Evolutionary conservation across 1,140 invertebrate genomes (phyloP).

Genomic region (Andricus grossulariae): DNA sequence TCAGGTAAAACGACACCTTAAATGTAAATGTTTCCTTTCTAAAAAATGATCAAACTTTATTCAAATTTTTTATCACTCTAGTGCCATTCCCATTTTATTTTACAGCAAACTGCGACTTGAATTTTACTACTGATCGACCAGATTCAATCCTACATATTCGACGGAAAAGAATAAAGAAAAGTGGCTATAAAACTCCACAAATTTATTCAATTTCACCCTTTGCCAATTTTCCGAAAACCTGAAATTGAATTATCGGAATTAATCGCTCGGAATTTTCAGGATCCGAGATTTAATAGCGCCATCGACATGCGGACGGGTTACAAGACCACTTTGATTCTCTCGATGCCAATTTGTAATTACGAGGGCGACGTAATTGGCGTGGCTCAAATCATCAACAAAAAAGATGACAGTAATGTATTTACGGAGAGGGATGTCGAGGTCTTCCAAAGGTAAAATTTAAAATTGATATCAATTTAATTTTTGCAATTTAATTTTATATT

Average conservation of each 20-base stretch:
- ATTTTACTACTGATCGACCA: too few species aligned
- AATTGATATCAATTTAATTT: background rate
- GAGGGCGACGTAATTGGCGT: constrained; percentile 97
- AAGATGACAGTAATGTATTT: constrained; percentile 90
- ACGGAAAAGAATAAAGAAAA: background rate
- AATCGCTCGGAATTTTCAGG: constrained; percentile 74
- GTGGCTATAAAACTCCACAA: too few species aligned
- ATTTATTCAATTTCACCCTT: too few species aligned
- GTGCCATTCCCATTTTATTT: too few species aligned
- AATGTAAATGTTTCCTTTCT: too few species aligned
- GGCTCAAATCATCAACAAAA: constrained; percentile 98
- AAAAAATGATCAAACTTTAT: too few species aligned
- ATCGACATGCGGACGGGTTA: constrained; percentile 95
- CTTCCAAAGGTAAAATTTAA: constrained; percentile 78
- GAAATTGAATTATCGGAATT: background rate
- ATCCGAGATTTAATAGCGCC: constrained; percentile 91
- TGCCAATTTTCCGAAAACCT: background rate
- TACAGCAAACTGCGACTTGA: too few species aligned
- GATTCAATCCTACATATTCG: too few species aligned
- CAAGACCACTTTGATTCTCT: constrained; percentile 92
- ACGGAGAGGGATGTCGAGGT: constrained; percentile 92
- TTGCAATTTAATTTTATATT: background rate
- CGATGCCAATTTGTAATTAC: constrained; percentile 97
- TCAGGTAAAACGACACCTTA: too few species aligned
- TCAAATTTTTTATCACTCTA: too few species aligned